A percentile compares a stretch with the other conserved stretches of the same genome.
Conservation (phyloP, 2,797 vertebrate species). For the Smutsia temminckii region DNA sequence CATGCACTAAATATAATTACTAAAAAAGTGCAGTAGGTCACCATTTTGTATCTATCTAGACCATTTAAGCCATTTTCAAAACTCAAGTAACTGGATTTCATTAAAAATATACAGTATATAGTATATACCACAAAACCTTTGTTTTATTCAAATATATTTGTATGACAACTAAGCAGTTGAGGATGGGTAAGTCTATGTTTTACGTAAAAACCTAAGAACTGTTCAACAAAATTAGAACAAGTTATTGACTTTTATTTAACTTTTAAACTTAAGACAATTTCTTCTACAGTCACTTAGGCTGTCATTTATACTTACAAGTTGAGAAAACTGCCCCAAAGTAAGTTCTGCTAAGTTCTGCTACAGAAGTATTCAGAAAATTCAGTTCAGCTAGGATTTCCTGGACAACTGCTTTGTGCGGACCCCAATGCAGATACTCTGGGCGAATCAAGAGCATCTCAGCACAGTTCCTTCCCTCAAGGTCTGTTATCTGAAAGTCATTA, state of each 20-base stretch:
- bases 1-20: neutral
- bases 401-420: neutral
- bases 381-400: neutral
- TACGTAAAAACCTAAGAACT: neutral
- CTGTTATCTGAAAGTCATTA: neutral
- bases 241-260: neutral
- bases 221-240: neutral
- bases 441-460: neutral
- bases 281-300: neutral
- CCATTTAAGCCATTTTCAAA: conserved; percentile 22
- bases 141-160: neutral
- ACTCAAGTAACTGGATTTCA: neutral
- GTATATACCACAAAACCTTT: neutral
- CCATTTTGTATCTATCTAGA: neutral
- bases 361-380: neutral
- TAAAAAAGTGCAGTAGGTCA: neutral
- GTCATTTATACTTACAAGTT: neutral
- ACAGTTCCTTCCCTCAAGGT: neutral
- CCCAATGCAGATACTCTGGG: accelerated
- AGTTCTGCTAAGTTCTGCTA: neutral
- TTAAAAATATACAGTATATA: neutral
- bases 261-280: conserved; percentile 11
- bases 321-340: neutral
- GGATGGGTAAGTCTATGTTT: neutral
- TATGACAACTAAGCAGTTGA: neutral